Evolutionary conservation across 1,140 invertebrate genomes (phyloP).

Genomic region (Heliconius hermathena): DNA sequence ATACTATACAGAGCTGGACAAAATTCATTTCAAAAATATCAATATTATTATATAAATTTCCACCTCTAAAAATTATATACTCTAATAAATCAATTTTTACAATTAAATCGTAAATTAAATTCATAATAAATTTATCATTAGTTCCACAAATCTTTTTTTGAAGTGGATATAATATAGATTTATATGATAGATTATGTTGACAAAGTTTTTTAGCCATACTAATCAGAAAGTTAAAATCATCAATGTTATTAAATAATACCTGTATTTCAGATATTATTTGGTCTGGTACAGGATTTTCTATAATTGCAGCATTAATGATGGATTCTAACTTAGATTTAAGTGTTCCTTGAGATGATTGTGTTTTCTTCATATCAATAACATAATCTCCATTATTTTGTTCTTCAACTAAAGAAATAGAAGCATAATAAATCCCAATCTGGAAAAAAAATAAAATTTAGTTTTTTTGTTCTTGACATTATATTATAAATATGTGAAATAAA

Average conservation of each 20-base stretch:
- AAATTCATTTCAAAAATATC: conserved; percentile 62
- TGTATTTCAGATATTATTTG: conserved; percentile 50
- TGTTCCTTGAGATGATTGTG: conserved; percentile 56
- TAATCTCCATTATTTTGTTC: conserved; percentile 17
- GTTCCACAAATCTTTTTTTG: conserved; percentile 58
- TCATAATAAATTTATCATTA: conserved; percentile 47
- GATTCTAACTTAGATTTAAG: conserved; percentile 59
- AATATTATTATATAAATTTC: conserved; percentile 55
- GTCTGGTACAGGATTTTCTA: conserved; percentile 34
- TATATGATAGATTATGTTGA: conserved; percentile 58
- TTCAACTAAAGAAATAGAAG: conserved; percentile 26
- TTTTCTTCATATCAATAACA: conserved; percentile 30
- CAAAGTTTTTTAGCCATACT: conserved; percentile 56
- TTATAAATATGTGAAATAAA: too few species aligned
- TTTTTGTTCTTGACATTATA: too few species aligned
- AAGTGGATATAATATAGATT: conserved; percentile 60
- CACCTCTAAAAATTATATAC: conserved; percentile 65
- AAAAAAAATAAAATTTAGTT: conserved; percentile 18
- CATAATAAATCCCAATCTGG: conserved; percentile 44
- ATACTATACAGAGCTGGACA: conserved; percentile 61
- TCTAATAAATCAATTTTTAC: conserved; percentile 71
- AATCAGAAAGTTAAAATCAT: conserved; percentile 59
- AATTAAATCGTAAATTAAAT: conserved; percentile 56
- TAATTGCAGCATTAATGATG: conserved; percentile 47
- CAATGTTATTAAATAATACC: conserved; percentile 60